Base-by-base conservation (phyloP, 2,888 invertebrate genomes). In the Agrypnus murinus region DNA sequence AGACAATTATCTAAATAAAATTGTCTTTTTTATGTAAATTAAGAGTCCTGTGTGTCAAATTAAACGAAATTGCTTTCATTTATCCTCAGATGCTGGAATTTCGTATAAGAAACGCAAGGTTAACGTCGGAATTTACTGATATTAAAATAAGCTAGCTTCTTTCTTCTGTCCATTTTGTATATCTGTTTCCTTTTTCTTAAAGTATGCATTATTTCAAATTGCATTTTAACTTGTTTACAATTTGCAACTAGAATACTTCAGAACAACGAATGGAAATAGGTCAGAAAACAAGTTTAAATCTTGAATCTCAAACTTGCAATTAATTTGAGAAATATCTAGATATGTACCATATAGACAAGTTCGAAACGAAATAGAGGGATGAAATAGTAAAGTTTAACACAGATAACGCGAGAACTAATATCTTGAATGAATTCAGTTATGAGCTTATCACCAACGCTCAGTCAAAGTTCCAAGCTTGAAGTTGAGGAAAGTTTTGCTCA, bases 401-500 rank as follows among this genome's bases (percentile, higher is more conserved):
- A 46, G 46, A 46, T 46, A 46, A 46, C 19, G 17, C 19, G 19
- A 46, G 46, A 46, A 46, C 46, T 46, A 46, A 46, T 46, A 46
- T 46, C 46, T 46, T 46, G 19, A 19, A 10, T 46, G 46, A 46
- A 46, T 46, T 46, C 46, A 46, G 46, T 46, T 46, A 46, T 19
- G 46, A 46, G 46, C 19, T 46, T 46, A 46, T 46, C 46, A 46
- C 17, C 46, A 19, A 46, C 46, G 10, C 17, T 46, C 46, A 46
- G 46, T 46, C 46, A 46, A 46, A 46, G 46, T 46, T 46, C 19
- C 46, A 46, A 46, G 46, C 46, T 46, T 46, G 17, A 46, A 46
- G 10, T 46, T 46, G 46, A 8, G 46, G 19, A 46, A 46, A 46
- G 46, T 46, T 46, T 46, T 19, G n/a, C 46, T 19, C 46, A 17